Evolutionary conservation across 1,140 invertebrate species (phyloP).

Genomic region (Telenomus remus): DNA sequence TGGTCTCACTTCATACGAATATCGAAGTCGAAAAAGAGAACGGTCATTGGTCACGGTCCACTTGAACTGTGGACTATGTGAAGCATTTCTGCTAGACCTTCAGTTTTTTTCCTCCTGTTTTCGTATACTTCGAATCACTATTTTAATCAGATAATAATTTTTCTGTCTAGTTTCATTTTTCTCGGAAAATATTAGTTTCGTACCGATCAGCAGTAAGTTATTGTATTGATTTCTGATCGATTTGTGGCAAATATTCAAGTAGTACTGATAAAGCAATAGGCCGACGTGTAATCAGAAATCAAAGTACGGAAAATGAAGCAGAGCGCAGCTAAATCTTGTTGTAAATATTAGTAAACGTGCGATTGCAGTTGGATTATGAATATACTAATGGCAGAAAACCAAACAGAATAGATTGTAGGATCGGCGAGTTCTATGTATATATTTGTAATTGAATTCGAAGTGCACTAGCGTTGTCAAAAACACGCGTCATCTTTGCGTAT

Average conservation of each 20-base stretch:
- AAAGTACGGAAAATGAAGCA: conserved; percentile 37
- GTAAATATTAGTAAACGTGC: conserved; percentile 39
- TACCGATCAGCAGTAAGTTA: no score
- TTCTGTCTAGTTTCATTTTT: neutral
- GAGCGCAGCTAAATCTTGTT: conserved; percentile 44
- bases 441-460: conserved; percentile 35
- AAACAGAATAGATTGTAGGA: conserved; percentile 46
- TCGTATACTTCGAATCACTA: neutral
- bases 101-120: neutral
- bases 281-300: no score
- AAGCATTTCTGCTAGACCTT: neutral
- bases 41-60: conserved; percentile 20
- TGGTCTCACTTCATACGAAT: conserved; percentile 30
- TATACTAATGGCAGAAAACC: conserved; percentile 17
- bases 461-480: conserved; percentile 49
- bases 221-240: no score
- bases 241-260: no score
- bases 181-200: no score
- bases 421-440: conserved; percentile 20
- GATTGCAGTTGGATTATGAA: conserved; percentile 38
- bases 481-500: conserved; percentile 16
- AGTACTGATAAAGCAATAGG: no score
- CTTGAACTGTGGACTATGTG: conserved; percentile 15
- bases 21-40: conserved; percentile 13
- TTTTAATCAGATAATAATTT: neutral